These are phyloP conservation scores for Corydoras maculifer DNA, from an alignment of 2,113 vertebrate species.

Conservation along the genomic window DNA sequence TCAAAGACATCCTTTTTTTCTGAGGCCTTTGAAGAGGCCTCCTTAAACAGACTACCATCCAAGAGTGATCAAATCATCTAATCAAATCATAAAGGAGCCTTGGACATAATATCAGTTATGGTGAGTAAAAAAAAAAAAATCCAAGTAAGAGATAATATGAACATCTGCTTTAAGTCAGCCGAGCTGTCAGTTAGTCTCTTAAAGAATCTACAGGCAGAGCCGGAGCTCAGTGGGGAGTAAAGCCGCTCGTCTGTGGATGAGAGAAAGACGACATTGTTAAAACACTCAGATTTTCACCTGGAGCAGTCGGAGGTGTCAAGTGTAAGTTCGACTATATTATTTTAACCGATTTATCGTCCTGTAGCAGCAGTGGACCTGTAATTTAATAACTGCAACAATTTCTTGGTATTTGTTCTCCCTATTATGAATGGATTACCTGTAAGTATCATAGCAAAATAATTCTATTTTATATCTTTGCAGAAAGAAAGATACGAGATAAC, in stretches of 20 bases:
- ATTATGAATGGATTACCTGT: too few species aligned
- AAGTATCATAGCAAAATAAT: too few species aligned
- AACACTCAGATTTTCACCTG: not conserved
- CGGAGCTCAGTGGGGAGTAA: conserved; percentile 12
- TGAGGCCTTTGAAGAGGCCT: too few species aligned
- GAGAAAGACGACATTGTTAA: conserved; percentile 15
- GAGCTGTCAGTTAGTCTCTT: conserved; percentile 21
- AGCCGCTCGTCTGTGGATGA: conserved; percentile 8
- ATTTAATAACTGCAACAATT: too few species aligned
- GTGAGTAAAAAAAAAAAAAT: conserved; percentile 14
- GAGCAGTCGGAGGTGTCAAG: conserved; percentile 16
- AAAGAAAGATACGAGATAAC: too few species aligned
- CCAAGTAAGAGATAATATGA: conserved; percentile 16
- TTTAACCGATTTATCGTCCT: conserved; percentile 1
- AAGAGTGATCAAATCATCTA: not conserved
- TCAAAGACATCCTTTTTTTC: too few species aligned
- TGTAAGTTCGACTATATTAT: not conserved
- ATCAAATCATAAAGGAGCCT: too few species aligned
- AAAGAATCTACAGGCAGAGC: conserved; percentile 24
- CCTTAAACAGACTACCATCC: too few species aligned
- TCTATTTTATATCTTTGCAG: too few species aligned
- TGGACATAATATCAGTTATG: conserved; percentile 3
- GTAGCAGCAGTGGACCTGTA: not conserved
- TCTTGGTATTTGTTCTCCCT: too few species aligned
- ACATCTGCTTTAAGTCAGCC: conserved; percentile 39